Conservation (phyloP, 2,113 vertebrate species). For the Pithys albifrons region DNA sequence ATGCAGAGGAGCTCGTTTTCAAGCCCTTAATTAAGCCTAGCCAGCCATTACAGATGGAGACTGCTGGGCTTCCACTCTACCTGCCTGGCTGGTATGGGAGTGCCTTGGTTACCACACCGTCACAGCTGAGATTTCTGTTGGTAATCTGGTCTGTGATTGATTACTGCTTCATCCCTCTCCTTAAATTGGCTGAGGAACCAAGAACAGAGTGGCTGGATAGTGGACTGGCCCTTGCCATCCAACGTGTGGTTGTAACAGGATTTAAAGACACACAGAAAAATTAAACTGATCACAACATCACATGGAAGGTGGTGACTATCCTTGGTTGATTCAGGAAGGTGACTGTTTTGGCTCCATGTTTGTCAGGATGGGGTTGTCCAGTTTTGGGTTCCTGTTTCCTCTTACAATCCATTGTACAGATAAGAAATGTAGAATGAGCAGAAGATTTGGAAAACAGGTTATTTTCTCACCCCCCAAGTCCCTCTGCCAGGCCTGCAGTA, state of each 20-base stretch:
- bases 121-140: not conserved
- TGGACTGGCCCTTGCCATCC: not conserved
- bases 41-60: not conserved
- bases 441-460: not conserved
- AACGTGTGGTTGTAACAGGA: not conserved
- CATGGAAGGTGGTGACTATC: not conserved
- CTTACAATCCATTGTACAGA: not conserved
- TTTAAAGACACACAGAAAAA: not conserved
- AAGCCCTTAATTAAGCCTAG: not conserved
- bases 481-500: not conserved
- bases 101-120: rapidly evolving
- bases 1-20: not conserved
- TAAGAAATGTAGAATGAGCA: not conserved
- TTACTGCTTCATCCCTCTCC: not conserved
- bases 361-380: not conserved
- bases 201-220: not conserved
- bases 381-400: not conserved
- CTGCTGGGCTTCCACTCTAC: not conserved
- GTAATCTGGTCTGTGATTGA: not conserved
- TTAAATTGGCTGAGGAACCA: not conserved
- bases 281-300: not conserved
- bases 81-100: not conserved
- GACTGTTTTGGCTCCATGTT: not conserved
- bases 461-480: not conserved
- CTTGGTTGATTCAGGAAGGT: not conserved